Evolutionary conservation across 2,113 vertebrate genomes (phyloP), one percentile per base, ranked within the genome.

Genomic region (Callopanchax toddi): DNA sequence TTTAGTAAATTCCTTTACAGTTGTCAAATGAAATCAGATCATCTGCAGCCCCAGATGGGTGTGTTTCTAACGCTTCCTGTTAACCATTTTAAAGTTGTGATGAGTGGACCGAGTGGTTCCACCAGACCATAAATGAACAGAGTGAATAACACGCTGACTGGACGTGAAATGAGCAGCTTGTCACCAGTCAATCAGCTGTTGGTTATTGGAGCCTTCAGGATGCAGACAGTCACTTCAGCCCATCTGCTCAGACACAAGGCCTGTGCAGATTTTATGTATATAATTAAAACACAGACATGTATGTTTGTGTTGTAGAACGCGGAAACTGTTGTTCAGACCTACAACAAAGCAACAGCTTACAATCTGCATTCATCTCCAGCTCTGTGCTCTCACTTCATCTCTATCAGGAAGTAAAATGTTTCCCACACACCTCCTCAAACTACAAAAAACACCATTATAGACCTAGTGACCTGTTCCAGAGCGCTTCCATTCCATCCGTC

Each of bases 371-470:
- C 61, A 44, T 63, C 26, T 60, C 56, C 20, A 54, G 53, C 42
- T 37, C 53, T 59, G 62, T 46, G 49, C 52, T 64, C 69, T 21
- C 43, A 54, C 45, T 60, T 64, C 22, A 20, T 21, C 39, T 36
- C 43, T 60, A 3, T n/a, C 60, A 29, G 77, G 51, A 79, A 72
- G 60, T 67, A 75, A 71, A 66, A 34, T 48, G 39, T 55, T 74
- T 68, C 53, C 39, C 71, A 54, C 36, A 60, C 77, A 86, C 78
- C 78, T 34, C 50, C 62, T 25, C 69, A 78, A 60, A 64, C 71
- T 74, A 72, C 67, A 82, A 76, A 76, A 81, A 75, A 56, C 64
- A 67, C 66, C 66, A 76, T 58, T 71, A 69, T 72, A 81, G 45
- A 66, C 66, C 71, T 77, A 68, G 67, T 61, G 81, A 83, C 58